Percentiles rank a stretch among this genome's conserved stretches.
These are phyloP conservation scores for Cosmia pyralina DNA, from an alignment of 2,888 invertebrate species.

Conservation along the genomic window DNA sequence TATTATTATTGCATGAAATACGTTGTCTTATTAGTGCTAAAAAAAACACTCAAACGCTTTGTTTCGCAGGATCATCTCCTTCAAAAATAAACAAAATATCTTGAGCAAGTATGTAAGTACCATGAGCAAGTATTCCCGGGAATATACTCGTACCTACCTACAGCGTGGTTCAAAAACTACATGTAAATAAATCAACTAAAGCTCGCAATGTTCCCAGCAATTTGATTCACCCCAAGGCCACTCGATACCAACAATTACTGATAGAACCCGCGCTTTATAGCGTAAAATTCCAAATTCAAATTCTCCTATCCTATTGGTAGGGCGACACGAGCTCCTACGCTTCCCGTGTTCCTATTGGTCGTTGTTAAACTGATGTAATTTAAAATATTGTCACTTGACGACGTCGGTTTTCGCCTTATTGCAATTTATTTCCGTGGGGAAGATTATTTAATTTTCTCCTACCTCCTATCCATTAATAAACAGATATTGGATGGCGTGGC, in stretches of 20 bases:
- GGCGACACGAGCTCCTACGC: slow-evolving; percentile 61
- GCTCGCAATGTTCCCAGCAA: slow-evolving; percentile 47
- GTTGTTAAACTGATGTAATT: slow-evolving; percentile 85
- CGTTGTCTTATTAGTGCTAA: neutral
- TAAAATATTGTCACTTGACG: slow-evolving; percentile 87
- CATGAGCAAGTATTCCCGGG: neutral
- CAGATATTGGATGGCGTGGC: slow-evolving; percentile 77
- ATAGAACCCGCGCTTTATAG: slow-evolving; percentile 71
- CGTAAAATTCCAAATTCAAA: slow-evolving; percentile 82
- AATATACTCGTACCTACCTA: neutral
- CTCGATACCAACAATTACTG: slow-evolving; percentile 71
- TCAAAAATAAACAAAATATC: neutral
- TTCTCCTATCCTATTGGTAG: slow-evolving; percentile 78
- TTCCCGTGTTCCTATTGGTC: slow-evolving; percentile 78
- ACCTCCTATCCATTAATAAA: slow-evolving; percentile 82
- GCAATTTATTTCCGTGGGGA: slow-evolving; percentile 87
- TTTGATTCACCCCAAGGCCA: slow-evolving; percentile 71
- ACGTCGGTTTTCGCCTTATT: slow-evolving; percentile 82
- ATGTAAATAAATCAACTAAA: slow-evolving; percentile 46
- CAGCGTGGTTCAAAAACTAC: slow-evolving; percentile 6
- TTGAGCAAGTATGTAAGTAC: too few species aligned
- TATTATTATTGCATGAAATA: neutral
- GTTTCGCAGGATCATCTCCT: neutral
- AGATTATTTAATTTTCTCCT: slow-evolving; percentile 84
- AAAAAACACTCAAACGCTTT: neutral